Evolutionary conservation across 1,140 invertebrate genomes (phyloP), one percentile per base, ranked within the genome.

Genomic region (Rhysida immarginata): DNA sequence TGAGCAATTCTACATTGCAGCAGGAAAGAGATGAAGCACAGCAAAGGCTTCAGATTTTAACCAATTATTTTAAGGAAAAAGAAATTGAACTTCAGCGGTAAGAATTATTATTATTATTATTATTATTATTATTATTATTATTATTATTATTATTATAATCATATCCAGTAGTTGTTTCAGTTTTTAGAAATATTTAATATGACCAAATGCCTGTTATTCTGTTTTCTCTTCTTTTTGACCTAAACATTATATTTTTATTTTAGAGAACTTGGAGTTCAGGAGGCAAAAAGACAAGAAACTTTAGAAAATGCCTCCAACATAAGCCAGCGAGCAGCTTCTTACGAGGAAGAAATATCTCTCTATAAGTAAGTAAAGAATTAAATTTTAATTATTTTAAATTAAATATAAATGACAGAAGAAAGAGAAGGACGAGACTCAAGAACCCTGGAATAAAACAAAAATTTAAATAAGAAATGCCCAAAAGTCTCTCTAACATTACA

Each of bases 51-150:
- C 81, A 87, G 68, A 87, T 92, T 5, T 71, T 93, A 29, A 82
- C 83, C 0, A 83, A 82, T 63, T 91, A 90, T 66, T 93, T 93
- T 69, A 84, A 89, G 64, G 85, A 91, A 59, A 85, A 87, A 65
- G 88, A 93, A 72, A 75, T 79, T 20, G 81, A 90, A 68, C 71
- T 89, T 25, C 80, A 89, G 67, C 88, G 86, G 86, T 68, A 44
- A 49, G 35, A 41, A 41, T 41, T 41, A 11, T 41, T 41, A 11
- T 58, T 14, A 29, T 29, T n/a, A 20, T 13, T 21, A 52, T 20
- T 16, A n/a, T 3, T 51, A 42, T 35, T 26, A n/a, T 11, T 18
- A 25, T 56, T 52, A 13, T 20, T 8, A 43, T n/a, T 41, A 41
- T n/a, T 11, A 11, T n/a, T 41, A 41, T 11, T 11, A 41, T 41